Base-by-base conservation (phyloP, 2,113 vertebrate species). In the Nothoprocta pentlandii region DNA sequence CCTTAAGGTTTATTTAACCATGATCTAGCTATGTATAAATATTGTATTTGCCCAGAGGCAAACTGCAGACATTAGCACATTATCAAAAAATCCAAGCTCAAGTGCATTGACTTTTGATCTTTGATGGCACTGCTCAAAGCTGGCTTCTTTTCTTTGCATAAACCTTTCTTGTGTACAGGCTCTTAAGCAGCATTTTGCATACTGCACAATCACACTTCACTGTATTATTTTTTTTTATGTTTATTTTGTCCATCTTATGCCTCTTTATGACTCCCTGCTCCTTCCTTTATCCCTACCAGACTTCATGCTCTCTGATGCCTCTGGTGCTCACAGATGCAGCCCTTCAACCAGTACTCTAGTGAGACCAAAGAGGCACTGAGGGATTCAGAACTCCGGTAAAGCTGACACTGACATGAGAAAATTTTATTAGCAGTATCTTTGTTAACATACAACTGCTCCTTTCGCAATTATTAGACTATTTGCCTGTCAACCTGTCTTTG, bases 21-120 rank as follows among this genome's bases (percentile, higher is more conserved):
- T 21, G 32, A 75, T 88, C 47, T 71, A 74, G 47, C 41, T 80
- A 81, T 16, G 61, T 70, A 70, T 59, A 94, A 91, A 93, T 92
- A 91, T 25, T 89, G 63, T 36, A 85, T 92, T 90, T 91, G 34
- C 71, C 74, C 62, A 75, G 61, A 66, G 63, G 84, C 77, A 92
- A 76, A 84, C 86, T 41, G 62, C 70, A 93, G 67, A 74, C 0
- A 0, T 66, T 73, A 66, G 58, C 59, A 61, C 36, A 36, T 64
- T 79, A 92, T 7, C 80, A 62, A 53, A 89, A 89, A 70, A 94
- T 47, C 68, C 62, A 69, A 90, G 85, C 66, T 76, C 92, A 87
- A 93, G 73, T 81, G 64, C 51, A 64, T 47, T 90, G 91, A 95
- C 73, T 95, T 92, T 69, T 90, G 53, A 62, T 90, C 58, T 88